A percentile compares a stretch with the other conserved stretches of the same genome.
Evolutionary conservation across 1,140 invertebrate genomes (phyloP).

Genomic region (Trichogramma pretiosum): DNA sequence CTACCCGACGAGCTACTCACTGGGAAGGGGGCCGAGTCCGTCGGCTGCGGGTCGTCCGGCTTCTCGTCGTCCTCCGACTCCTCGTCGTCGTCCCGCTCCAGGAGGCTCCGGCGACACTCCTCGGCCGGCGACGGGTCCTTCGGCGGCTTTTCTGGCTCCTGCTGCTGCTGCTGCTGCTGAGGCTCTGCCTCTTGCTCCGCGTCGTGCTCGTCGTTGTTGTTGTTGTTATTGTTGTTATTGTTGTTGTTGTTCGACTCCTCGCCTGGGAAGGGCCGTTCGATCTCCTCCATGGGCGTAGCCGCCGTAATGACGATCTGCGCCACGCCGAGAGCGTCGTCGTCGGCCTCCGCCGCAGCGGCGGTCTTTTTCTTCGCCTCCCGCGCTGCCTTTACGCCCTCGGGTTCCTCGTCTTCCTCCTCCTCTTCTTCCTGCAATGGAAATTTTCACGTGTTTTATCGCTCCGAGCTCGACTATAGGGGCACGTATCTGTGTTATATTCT

Average conservation of each 20-base stretch:
- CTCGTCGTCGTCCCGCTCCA: constrained; percentile 10
- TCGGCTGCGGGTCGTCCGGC: constrained; percentile 6
- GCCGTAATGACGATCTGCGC: constrained; percentile 82
- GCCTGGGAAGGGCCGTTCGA: constrained; percentile 57
- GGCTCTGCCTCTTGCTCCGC: constrained; percentile 21
- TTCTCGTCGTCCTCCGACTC: constrained; percentile 27
- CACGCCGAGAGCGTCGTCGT: constrained; percentile 57
- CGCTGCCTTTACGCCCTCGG: constrained; percentile 7
- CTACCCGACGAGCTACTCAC: constrained; percentile 45
- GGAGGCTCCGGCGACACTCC: no score
- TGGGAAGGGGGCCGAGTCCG: neutral
- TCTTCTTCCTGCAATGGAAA: constrained; percentile 25
- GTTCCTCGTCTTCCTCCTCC: constrained; percentile 28
- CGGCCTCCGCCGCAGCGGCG: constrained; percentile 4
- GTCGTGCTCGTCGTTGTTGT: constrained; percentile 25
- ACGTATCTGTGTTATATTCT: no score
- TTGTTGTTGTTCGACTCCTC: constrained; percentile 27
- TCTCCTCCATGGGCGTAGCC: constrained; percentile 80
- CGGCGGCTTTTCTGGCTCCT: constrained; percentile 10
- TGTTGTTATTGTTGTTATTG: constrained; percentile 21
- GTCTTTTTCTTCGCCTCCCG: constrained; percentile 24
- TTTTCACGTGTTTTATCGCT: no score
- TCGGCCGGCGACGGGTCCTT: constrained; percentile 23
- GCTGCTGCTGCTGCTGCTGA: constrained; percentile 3
- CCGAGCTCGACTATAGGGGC: no score